Base-by-base conservation (phyloP, 2,797 vertebrate species). In the Sebastes jordani region DNA sequence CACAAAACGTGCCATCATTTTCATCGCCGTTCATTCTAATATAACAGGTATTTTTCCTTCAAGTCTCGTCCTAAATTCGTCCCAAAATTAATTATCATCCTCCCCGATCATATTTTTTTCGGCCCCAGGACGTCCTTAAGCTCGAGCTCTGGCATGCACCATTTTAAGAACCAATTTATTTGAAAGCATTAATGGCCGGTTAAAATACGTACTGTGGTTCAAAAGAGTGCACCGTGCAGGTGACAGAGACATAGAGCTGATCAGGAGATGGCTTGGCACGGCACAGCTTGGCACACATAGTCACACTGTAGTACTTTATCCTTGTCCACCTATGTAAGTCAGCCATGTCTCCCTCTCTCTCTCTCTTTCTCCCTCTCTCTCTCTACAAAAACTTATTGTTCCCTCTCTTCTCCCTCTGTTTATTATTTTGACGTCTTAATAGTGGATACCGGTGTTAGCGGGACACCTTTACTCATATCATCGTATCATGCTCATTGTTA, bases 261-360 rank as follows among this genome's bases (percentile, higher is more conserved):
- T 86, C 46, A 66, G 71, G 55, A 22, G 49, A 83, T 75, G 63
- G 23, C 62, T 49, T 62, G 80, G 72, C 68, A 66, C 63, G 3
- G 56, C 74, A 63, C 18, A 65, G 16, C 30, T 72, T 65, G 80
- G 80, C 62, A 52, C 62, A 11, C 29, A 30, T 32, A 23, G 32
- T 34, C 38, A 42, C 62, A 66, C 16, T 46, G 16, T n/a, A 34
- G 55, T 34, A 8, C 60, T 86, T 87, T 25, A 60, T 84, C 66
- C 76, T 58, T 23, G 61, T 65, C 63, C 59, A 63, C 55, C 77
- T 69, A 71, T 82, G 65, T 66, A 73, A 16, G 34, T 76, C 69
- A 25, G 61, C 49, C 18, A 13, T 58, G 7, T 59, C 5, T 3
- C 20, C 16, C 42, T 52, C 22, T 25, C 27, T 60, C 8, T 59